Evolutionary conservation across 2,113 vertebrate species (phyloP).

Genomic region (Heliornis fulica): DNA sequence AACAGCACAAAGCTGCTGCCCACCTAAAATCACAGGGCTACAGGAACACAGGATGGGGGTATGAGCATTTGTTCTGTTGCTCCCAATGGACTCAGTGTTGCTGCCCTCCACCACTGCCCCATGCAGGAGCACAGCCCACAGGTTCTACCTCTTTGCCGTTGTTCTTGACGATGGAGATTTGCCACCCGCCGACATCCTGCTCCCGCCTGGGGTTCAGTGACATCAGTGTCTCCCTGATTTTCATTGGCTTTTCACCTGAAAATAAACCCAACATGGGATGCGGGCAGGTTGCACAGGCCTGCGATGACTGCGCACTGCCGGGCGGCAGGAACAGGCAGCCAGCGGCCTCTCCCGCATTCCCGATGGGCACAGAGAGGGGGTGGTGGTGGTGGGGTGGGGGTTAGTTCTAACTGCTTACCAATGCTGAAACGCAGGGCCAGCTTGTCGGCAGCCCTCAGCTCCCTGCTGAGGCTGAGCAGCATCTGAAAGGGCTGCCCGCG

Average conservation of each 20-base stretch:
- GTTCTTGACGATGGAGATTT: neutral
- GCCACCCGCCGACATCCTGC: neutral
- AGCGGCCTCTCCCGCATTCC: neutral
- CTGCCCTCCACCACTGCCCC: neutral
- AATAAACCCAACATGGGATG: neutral
- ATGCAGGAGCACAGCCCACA: rapidly evolving
- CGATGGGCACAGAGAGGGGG: too few relatives aligned
- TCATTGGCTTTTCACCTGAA: constrained; percentile 24
- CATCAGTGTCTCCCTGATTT: constrained; percentile 7
- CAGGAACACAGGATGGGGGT: neutral
- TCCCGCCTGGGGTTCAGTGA: neutral
- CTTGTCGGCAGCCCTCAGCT: neutral
- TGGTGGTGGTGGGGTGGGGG: too few relatives aligned
- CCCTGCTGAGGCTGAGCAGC: neutral
- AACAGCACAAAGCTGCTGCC: neutral
- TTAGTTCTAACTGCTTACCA: too few relatives aligned
- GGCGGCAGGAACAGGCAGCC: neutral
- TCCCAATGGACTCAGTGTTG: neutral
- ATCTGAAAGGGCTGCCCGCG: constrained; percentile 49
- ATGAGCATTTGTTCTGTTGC: neutral
- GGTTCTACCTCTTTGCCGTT: constrained; percentile 35
- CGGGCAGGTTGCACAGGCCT: neutral
- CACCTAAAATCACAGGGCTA: neutral
- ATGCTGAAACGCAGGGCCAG: neutral
- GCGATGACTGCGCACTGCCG: rapidly evolving